These are phyloP conservation scores for Connochaetes taurinus DNA, from an alignment of 2,113 vertebrate genomes.

Conservation along the genomic window DNA sequence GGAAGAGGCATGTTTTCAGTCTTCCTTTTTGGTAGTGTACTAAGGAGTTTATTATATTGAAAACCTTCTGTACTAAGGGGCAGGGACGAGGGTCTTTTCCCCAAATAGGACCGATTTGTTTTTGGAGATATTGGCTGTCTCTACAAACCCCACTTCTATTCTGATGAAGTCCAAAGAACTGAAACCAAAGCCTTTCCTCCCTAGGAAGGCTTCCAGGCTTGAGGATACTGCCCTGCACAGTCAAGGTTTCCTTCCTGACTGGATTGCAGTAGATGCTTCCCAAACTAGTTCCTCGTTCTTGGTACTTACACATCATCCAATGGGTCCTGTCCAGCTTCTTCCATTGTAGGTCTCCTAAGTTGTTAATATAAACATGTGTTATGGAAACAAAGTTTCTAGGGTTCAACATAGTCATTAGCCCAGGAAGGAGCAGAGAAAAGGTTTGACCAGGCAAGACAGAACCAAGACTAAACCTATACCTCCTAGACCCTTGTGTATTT, in stretches of 20 bases:
- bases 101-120: background rate
- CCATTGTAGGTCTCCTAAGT: slow-evolving; percentile 34
- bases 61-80: background rate
- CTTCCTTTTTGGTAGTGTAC: background rate
- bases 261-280: background rate
- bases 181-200: background rate
- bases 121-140: background rate
- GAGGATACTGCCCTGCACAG: background rate
- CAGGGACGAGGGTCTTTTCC: background rate
- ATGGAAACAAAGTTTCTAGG: background rate
- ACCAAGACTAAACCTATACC: background rate
- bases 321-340: background rate
- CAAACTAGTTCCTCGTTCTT: background rate
- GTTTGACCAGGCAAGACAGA: background rate
- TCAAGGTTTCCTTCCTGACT: background rate
- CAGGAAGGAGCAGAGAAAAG: background rate
- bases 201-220: background rate
- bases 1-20: background rate
- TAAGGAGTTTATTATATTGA: background rate
- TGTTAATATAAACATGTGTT: background rate
- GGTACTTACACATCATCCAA: slow-evolving; percentile 22
- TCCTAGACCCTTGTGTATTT: background rate
- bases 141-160: background rate
- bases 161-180: background rate
- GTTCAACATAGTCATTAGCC: background rate